Percentiles rank a stretch among this genome's conserved stretches.
phyloP scores from a whole-genome alignment of 2,113 vertebrate species.

The Notiomystis cincta region DNA sequence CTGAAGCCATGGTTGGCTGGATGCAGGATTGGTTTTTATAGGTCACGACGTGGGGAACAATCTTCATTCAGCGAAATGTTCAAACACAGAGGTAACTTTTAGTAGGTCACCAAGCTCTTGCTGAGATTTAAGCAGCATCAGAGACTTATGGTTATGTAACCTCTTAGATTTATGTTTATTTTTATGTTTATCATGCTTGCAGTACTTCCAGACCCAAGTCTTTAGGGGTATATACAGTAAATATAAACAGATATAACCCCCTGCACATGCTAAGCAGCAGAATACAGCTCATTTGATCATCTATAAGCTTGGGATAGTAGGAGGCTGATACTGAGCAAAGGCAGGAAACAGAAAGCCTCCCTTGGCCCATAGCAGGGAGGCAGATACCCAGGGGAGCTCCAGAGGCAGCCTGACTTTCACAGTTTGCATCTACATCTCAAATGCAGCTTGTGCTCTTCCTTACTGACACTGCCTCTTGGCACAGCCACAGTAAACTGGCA shows the following conservation, averaged over 20 bases:
- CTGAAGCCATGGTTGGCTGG: not conserved
- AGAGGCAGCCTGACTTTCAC: not conserved
- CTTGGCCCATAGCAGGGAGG: not conserved
- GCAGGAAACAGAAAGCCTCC: not conserved
- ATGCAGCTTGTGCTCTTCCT: not conserved
- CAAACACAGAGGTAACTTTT: not conserved
- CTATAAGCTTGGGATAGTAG: fast-evolving
- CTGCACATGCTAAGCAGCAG: not conserved
- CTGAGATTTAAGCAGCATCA: not conserved
- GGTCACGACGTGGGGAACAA: fast-evolving
- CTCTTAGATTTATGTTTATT: not conserved
- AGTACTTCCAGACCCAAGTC: not conserved
- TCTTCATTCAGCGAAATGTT: not conserved
- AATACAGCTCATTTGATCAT: not conserved
- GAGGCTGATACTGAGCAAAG: not conserved
- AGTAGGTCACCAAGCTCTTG: not conserved
- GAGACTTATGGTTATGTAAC: not conserved
- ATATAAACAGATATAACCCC: not conserved
- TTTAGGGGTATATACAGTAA: not conserved
- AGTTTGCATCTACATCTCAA: not conserved
- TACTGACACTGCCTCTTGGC: not conserved
- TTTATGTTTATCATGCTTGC: not conserved
- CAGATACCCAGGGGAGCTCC: not conserved
- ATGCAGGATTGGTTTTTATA: not conserved
- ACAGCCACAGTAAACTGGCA: not conserved